Conservation (phyloP, 2,888 invertebrate genomes). For the Melikaiella ostensackeni region DNA sequence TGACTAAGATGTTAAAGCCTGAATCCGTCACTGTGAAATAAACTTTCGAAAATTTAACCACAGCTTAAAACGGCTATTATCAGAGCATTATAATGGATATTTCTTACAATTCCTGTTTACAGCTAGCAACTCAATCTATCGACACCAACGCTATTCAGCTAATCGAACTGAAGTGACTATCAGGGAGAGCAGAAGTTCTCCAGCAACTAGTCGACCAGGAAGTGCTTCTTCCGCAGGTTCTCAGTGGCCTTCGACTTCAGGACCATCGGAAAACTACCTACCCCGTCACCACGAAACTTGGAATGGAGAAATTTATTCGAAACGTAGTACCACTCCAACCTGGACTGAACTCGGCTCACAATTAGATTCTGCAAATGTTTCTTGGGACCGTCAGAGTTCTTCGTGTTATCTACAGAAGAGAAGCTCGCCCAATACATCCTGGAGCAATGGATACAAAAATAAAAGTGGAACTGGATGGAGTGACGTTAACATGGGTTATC, state of each 20-base stretch:
- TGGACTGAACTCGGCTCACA: slow-evolving; percentile 71
- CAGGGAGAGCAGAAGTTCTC: slow-evolving; percentile 63
- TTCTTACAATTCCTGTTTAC: slow-evolving; percentile 28
- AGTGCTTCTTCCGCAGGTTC: slow-evolving; percentile 67
- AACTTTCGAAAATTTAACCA: no score
- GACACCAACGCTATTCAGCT: slow-evolving; percentile 58
- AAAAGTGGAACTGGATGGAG: slow-evolving; percentile 67
- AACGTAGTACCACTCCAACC: slow-evolving; percentile 67
- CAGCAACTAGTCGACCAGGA: slow-evolving; percentile 65
- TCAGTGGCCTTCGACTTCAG: slow-evolving; percentile 61
- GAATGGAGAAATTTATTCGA: slow-evolving; percentile 60
- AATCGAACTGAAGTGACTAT: slow-evolving; percentile 41
- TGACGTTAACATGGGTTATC: slow-evolving; percentile 67
- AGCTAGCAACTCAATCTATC: slow-evolving; percentile 59
- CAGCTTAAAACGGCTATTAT: no score
- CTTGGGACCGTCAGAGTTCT: slow-evolving; percentile 69
- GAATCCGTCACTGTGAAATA: no score
- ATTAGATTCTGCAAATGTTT: slow-evolving; percentile 61
- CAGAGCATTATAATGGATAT: no score
- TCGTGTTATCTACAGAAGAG: slow-evolving; percentile 64
- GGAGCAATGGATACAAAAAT: slow-evolving; percentile 66
- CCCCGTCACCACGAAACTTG: slow-evolving; percentile 62
- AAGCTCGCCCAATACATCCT: slow-evolving; percentile 63
- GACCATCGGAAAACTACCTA: slow-evolving; percentile 45
- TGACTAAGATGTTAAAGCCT: no score